Percentiles rank a stretch among this genome's conserved stretches.
Evolutionary conservation across 2,113 vertebrate species (phyloP).

Genomic region (Puffinus mauretanicus): DNA sequence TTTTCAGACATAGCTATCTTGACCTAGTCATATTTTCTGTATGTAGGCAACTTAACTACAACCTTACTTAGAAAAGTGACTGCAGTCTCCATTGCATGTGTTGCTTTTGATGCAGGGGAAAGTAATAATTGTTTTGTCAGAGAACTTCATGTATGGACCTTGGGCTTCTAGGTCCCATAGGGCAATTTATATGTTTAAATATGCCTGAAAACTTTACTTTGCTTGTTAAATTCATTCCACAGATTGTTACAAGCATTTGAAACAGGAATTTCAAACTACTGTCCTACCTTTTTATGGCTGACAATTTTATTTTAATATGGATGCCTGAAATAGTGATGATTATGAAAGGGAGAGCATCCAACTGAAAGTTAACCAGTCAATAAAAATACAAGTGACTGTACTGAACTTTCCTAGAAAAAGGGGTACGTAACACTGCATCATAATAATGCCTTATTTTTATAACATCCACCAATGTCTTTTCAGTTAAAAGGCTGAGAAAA

Average conservation of each 20-base stretch:
- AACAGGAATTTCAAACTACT: neutral
- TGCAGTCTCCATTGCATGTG: neutral
- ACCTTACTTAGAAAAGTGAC: neutral
- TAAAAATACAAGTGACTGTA: neutral
- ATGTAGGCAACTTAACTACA: neutral
- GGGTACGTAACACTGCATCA: neutral
- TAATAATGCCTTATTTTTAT: neutral
- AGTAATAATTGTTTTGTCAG: neutral
- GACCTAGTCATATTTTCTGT: neutral
- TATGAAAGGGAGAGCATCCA: neutral
- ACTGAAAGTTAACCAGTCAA: neutral
- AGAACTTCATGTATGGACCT: neutral
- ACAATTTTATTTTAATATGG: neutral
- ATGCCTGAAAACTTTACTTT: neutral
- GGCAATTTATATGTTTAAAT: neutral
- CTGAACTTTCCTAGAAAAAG: neutral
- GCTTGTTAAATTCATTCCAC: neutral
- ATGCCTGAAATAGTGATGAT: neutral
- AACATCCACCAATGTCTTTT: neutral
- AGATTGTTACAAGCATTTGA: neutral
- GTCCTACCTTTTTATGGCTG: neutral
- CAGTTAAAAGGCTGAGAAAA: constrained; percentile 5
- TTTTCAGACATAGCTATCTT: constrained; percentile 1
- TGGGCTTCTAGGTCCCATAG: neutral
- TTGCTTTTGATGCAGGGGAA: neutral